Base-by-base conservation (phyloP, 2,113 vertebrate species). In the Scophthalmus maximus region DNA sequence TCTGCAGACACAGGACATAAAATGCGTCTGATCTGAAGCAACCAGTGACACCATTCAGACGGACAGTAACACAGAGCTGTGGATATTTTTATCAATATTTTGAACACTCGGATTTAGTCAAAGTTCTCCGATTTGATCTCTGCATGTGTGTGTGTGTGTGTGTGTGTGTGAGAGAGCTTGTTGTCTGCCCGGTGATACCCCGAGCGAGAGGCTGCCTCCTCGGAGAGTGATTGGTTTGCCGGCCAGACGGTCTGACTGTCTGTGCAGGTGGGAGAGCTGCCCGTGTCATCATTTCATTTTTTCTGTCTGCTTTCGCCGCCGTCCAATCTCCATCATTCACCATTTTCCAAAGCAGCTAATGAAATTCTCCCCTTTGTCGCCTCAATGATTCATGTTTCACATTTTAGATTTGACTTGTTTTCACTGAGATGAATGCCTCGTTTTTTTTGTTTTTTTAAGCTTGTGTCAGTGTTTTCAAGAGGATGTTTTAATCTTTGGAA, bases 111-210 rank as follows among this genome's bases (percentile, higher is more conserved):
- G 71, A 81, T 46, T 46, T n/a, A n/a, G 42, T n/a, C 17, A 5
- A 46, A 46, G 5, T 18, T 25, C 47, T 12, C 10, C 25, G 47
- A 11, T 14, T 25, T n/a, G n/a, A n/a, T n/a, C n/a, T n/a, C n/a
- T n/a, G n/a, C n/a, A 8, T 58, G 61, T 44, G 29, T 63, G 60
- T 62, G 64, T 65, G 71, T 85, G 61, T 67, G 60, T 64, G 50
- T 65, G 68, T 64, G 70, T 55, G 55, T 49, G 65, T 51, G 65
- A 50, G 73, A 44, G 51, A 36, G 40, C 62, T 29, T 83, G 81
- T 73, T 86, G 81, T 88, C 87, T 90, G 85, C 87, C 83, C 60
- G 69, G 89, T 87, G 89, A 90, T 77, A 88, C 82, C 70, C 81
- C n/a, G n/a, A 61, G 74, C 27, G 70, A 82, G 75, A 79, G 76